Conservation (phyloP, 2,797 vertebrate genomes). For the Linurgus olivaceus region DNA sequence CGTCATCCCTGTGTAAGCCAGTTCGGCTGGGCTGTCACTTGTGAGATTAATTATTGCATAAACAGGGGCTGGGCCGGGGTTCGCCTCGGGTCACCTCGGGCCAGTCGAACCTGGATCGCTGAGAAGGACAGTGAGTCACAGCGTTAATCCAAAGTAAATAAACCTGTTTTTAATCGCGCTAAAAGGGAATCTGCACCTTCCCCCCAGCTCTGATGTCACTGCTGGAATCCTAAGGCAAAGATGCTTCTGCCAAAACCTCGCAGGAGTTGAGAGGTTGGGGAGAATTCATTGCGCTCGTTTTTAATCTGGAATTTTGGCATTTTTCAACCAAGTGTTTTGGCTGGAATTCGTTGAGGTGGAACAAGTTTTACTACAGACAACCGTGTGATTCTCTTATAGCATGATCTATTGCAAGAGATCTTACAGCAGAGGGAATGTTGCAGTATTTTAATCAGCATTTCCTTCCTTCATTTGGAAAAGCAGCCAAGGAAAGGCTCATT, state of each 20-base stretch:
- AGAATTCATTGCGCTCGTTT: fast-evolving
- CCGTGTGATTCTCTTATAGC: background rate
- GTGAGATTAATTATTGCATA: conserved; percentile 29
- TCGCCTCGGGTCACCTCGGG: background rate
- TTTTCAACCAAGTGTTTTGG: background rate
- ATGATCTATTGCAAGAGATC: background rate
- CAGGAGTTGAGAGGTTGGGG: background rate
- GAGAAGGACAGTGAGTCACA: background rate
- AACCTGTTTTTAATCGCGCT: background rate
- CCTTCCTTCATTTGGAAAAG: background rate
- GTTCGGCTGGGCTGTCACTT: background rate
- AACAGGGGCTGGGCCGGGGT: background rate
- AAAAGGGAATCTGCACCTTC: background rate
- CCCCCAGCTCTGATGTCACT: background rate
- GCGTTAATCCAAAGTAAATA: background rate
- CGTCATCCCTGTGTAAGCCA: background rate
- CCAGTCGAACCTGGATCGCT: background rate
- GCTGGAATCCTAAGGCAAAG: background rate
- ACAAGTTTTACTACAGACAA: background rate
- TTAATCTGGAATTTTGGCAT: background rate
- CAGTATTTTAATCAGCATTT: background rate
- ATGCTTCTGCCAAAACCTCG: background rate
- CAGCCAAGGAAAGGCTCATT: background rate
- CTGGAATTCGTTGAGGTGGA: background rate
- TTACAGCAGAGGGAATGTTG: background rate